Conservation (phyloP, 2,888 invertebrate genomes). For the Lithodes maja region DNA sequence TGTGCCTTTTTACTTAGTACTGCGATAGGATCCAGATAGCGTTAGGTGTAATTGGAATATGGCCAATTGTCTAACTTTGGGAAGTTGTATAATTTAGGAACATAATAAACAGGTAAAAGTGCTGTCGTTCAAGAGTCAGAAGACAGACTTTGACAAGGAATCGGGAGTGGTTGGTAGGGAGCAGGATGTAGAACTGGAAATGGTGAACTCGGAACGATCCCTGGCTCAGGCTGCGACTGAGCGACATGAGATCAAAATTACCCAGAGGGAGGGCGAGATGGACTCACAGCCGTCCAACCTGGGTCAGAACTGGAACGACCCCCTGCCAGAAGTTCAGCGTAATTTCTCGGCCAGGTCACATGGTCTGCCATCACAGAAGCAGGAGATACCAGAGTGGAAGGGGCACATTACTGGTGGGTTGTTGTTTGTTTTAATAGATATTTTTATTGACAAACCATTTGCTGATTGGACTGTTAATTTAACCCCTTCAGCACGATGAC, state of each 20-base stretch:
- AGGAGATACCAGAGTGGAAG: slow-evolving; percentile 99
- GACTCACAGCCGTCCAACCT: slow-evolving; percentile 76
- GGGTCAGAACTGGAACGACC: slow-evolving; percentile 96
- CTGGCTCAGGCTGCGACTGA: slow-evolving; percentile 99
- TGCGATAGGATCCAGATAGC: no score
- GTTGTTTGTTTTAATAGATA: not conserved
- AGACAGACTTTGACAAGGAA: slow-evolving; percentile 98
- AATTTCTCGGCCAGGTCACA: slow-evolving; percentile 40
- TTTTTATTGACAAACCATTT: no score
- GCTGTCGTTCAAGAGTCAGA: slow-evolving; percentile 92
- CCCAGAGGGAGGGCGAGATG: slow-evolving; percentile 93
- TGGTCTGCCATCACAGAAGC: slow-evolving; percentile 74
- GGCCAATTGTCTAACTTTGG: no score
- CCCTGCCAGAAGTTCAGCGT: slow-evolving; percentile 85
- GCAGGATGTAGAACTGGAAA: slow-evolving; percentile 94
- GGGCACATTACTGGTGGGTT: slow-evolving; percentile 87
- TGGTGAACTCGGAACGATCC: slow-evolving; percentile 99
- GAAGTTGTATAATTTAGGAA: no score
- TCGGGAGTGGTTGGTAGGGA: slow-evolving; percentile 80
- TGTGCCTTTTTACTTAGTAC: no score
- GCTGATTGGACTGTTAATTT: no score
- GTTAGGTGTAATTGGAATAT: no score
- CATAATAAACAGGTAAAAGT: slow-evolving; percentile 83
- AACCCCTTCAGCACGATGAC: no score
- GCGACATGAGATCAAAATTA: slow-evolving; percentile 95